These are phyloP conservation scores for Pituophis catenifer DNA, from an alignment of 2,113 vertebrate genomes.

Conservation along the genomic window DNA sequence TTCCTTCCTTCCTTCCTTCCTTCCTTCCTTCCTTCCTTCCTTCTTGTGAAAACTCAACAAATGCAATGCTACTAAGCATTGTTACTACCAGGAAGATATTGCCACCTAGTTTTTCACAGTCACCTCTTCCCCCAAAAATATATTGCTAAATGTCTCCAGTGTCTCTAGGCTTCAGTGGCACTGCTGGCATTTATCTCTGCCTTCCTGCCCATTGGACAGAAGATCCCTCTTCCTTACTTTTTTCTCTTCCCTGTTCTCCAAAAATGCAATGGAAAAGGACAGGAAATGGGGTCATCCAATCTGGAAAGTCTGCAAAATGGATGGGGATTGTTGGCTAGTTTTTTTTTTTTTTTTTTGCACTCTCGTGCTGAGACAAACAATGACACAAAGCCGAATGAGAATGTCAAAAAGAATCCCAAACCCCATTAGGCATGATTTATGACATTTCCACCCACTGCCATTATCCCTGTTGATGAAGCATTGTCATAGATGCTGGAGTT, in stretches of 20 bases:
- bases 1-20: too few relatives aligned
- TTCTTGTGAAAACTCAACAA: not conserved
- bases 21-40: rapidly evolving
- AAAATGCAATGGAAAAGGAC: not conserved
- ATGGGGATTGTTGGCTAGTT: not conserved
- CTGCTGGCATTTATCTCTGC: not conserved
- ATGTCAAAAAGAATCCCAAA: not conserved
- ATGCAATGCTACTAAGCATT: not conserved
- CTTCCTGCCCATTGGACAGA: not conserved
- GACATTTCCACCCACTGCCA: not conserved
- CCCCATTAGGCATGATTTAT: not conserved
- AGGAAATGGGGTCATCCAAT: not conserved
- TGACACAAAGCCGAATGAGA: not conserved
- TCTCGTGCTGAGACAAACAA: not conserved
- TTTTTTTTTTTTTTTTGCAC: too few relatives aligned
- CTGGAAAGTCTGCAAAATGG: not conserved
- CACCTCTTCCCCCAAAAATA: too few relatives aligned
- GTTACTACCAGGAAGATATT: too few relatives aligned
- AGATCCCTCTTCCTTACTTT: not conserved
- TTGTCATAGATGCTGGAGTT: not conserved
- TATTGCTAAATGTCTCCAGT: too few relatives aligned
- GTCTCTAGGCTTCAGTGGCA: too few relatives aligned
- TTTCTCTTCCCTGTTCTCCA: too few relatives aligned
- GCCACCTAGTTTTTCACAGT: too few relatives aligned
- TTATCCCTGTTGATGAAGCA: not conserved